Conservation (phyloP, 2,888 invertebrate genomes). For the Sthenelais limicola region DNA sequence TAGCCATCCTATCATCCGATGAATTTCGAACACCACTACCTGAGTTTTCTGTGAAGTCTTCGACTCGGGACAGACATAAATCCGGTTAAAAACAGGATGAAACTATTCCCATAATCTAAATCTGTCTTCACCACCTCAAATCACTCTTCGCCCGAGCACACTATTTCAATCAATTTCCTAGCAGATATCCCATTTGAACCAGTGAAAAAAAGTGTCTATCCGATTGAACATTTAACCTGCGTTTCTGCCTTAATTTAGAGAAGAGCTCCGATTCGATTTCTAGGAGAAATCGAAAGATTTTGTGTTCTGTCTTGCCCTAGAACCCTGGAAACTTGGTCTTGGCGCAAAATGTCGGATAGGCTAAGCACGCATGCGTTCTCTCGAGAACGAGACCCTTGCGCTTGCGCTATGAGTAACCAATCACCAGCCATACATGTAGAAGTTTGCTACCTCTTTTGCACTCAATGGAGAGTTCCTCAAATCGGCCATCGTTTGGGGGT, state of each 20-base stretch:
- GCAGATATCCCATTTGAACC: slow-evolving; percentile 6
- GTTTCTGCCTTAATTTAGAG: background rate
- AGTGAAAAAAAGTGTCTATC: background rate
- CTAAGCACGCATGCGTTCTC: slow-evolving; percentile 64
- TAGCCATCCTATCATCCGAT: slow-evolving; percentile 74
- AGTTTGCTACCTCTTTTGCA: too few species aligned
- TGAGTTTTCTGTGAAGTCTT: slow-evolving; percentile 4
- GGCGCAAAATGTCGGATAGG: slow-evolving; percentile 69
- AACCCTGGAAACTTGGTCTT: slow-evolving; percentile 52
- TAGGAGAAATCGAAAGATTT: slow-evolving; percentile 3
- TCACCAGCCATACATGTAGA: too few species aligned
- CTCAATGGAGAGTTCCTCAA: too few species aligned
- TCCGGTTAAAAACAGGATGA: slow-evolving; percentile 6
- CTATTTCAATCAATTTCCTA: slow-evolving; percentile 2
- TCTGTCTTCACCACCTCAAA: slow-evolving; percentile 10
- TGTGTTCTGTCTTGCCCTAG: background rate
- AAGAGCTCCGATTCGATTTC: background rate
- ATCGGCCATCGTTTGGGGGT: too few species aligned
- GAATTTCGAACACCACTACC: background rate
- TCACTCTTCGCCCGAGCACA: background rate
- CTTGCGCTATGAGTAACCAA: too few species aligned
- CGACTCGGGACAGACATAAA: slow-evolving; percentile 2
- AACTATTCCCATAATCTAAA: background rate
- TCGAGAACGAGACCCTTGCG: too few species aligned
- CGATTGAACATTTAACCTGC: background rate